A percentile compares a stretch with the other conserved stretches of the same genome.
These are phyloP conservation scores for Cercopithecus mona DNA, from an alignment of 2,113 vertebrate genomes.

Conservation along the genomic window DNA sequence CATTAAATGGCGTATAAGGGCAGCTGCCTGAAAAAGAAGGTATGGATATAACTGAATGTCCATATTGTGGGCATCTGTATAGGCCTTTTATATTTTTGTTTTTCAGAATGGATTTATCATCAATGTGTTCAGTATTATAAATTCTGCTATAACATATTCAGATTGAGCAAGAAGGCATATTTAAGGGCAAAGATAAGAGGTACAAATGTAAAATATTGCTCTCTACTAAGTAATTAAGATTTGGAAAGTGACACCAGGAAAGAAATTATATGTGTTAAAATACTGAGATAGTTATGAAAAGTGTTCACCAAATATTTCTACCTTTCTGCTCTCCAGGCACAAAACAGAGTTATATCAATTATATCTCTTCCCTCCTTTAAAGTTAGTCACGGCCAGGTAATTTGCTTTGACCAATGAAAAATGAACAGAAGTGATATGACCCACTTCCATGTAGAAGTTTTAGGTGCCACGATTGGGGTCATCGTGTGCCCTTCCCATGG, in stretches of 20 bases:
- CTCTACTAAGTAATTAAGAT: background rate
- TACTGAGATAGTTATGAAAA: background rate
- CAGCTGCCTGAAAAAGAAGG: background rate
- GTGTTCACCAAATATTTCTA: background rate
- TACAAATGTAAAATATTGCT: background rate
- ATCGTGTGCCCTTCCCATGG: fast-evolving
- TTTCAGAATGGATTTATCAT: background rate
- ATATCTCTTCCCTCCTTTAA: background rate
- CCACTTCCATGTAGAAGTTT: background rate
- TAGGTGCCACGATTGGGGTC: background rate
- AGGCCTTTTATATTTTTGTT: background rate
- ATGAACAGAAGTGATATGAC: background rate
- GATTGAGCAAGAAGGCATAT: background rate
- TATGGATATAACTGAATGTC: background rate
- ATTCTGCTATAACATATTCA: background rate
- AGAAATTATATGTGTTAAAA: background rate
- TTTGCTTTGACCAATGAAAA: background rate
- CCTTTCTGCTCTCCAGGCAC: background rate
- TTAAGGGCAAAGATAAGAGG: background rate
- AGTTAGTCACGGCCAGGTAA: background rate
- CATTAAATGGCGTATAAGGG: background rate
- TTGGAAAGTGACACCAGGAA: background rate
- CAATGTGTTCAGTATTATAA: background rate
- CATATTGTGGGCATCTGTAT: background rate
- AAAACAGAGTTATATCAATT: background rate